phyloP scores from a whole-genome alignment of 1,140 invertebrate species.

The Orchestia grillus region DNA sequence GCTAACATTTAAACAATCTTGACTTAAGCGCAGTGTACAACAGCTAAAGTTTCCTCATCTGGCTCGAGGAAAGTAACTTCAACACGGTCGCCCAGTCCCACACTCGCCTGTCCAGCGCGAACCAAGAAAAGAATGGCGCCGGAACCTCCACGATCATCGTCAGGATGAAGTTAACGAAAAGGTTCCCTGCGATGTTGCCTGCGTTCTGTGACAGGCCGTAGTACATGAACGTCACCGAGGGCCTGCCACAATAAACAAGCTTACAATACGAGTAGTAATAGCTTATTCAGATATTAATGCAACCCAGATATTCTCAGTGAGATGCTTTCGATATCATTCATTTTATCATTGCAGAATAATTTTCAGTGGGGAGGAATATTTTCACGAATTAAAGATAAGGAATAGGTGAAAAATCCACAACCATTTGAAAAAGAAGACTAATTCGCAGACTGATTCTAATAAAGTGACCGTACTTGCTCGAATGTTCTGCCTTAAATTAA shows the following conservation, averaged over 20 bases:
- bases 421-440: too few species aligned
- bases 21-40: too few species aligned
- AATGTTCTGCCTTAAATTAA: too few species aligned
- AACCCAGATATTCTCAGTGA: neutral
- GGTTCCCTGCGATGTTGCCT: slow-evolving; percentile 56
- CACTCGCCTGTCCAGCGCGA: slow-evolving; percentile 56
- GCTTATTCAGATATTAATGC: too few species aligned
- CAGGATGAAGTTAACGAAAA: slow-evolving; percentile 58
- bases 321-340: neutral
- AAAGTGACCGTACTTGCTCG: too few species aligned
- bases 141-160: slow-evolving; percentile 57
- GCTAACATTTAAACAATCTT: too few species aligned
- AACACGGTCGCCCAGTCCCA: too few species aligned
- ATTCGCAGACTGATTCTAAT: too few species aligned
- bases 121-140: slow-evolving; percentile 34
- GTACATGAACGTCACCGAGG: slow-evolving; percentile 51
- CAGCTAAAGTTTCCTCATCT: too few species aligned
- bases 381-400: neutral
- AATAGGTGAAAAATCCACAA: neutral
- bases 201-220: slow-evolving; percentile 59
- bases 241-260: neutral
- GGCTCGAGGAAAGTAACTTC: too few species aligned
- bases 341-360: neutral
- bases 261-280: neutral
- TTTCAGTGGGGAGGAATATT: neutral